phyloP scores from a whole-genome alignment of 1,140 invertebrate genomes.

The Helicoverpa zea region DNA sequence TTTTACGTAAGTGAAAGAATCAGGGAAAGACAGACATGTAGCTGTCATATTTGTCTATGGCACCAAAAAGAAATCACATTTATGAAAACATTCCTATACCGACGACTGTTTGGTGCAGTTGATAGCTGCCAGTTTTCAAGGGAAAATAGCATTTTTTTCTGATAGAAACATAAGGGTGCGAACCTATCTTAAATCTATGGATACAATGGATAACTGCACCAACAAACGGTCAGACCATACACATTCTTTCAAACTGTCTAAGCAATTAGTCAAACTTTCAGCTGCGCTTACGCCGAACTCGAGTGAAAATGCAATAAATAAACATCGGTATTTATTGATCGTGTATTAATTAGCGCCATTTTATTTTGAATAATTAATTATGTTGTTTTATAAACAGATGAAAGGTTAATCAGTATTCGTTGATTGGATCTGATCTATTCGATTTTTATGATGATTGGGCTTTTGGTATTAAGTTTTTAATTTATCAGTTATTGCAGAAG shows the following conservation, averaged over 20 bases:
- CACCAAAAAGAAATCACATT: not conserved
- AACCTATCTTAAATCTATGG: no score
- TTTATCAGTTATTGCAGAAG: not conserved
- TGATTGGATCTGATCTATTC: slow-evolving; percentile 26
- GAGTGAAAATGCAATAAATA: slow-evolving; percentile 22
- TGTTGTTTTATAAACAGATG: slow-evolving; percentile 17
- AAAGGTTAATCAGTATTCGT: slow-evolving; percentile 24
- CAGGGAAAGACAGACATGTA: not conserved
- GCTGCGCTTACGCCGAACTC: not conserved
- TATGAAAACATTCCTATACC: not conserved
- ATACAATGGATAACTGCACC: no score
- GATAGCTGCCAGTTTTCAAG: no score
- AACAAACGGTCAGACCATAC: not conserved
- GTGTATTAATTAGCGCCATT: slow-evolving; percentile 36
- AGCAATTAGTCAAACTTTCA: slow-evolving; percentile 17
- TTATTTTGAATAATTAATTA: slow-evolving; percentile 42
- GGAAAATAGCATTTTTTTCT: no score
- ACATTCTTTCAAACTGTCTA: not conserved
- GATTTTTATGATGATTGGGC: slow-evolving; percentile 21
- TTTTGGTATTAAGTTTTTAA: not conserved
- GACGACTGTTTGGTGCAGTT: no score
- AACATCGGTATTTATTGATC: slow-evolving; percentile 35
- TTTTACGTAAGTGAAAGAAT: not conserved
- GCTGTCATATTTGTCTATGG: not conserved
- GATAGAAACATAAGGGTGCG: no score